Conservation (phyloP, 30 jellyfish, hydroid and myxozoan genomes). For the Sanderia malayensis region DNA sequence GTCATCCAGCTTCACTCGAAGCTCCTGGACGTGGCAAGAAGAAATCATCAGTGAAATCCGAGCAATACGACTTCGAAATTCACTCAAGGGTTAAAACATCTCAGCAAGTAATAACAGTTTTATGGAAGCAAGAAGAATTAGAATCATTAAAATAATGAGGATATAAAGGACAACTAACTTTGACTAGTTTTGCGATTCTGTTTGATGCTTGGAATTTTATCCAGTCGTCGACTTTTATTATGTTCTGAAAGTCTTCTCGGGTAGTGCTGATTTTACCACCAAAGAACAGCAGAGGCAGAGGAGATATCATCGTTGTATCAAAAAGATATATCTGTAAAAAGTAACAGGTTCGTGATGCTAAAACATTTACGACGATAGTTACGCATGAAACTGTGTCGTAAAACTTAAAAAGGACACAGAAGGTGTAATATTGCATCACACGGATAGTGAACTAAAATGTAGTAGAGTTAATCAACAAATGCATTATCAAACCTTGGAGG, state of each 20-base stretch:
- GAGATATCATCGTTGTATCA: conserved; percentile 77
- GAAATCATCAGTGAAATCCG: no score
- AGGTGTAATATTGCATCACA: no score
- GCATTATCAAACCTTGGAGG: conserved; percentile 56
- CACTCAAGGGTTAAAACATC: no score
- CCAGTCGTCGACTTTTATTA: conserved; percentile 67
- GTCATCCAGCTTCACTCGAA: conserved; percentile 69
- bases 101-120: no score
- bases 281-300: conserved; percentile 77
- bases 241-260: conserved; percentile 69
- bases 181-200: conserved; percentile 66
- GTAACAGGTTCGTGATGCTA: no score
- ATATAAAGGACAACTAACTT: no score
- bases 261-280: conserved; percentile 69
- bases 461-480: background rate
- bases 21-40: conserved; percentile 45
- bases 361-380: no score
- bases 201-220: conserved; percentile 75
- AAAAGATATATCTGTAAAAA: conserved; percentile 58
- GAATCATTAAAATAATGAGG: no score
- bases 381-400: no score
- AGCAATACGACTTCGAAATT: no score
- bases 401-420: no score
- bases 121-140: no score
- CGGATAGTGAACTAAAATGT: background rate